phyloP scores from a whole-genome alignment of 2,888 invertebrate species.

The Temnothorax unifasciatus region DNA sequence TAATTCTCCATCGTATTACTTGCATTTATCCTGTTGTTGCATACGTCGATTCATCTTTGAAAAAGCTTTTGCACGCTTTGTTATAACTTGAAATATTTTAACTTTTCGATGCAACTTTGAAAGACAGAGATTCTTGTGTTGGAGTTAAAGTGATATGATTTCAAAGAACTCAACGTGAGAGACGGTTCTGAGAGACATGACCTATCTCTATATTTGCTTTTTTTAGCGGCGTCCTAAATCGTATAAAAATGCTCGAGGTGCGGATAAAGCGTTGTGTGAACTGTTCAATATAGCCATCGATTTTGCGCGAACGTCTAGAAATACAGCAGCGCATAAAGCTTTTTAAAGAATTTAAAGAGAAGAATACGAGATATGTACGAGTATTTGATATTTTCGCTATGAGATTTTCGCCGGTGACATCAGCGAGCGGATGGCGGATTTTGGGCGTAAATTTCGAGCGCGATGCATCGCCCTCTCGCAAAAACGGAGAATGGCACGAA shows the following conservation, averaged over 20 bases:
- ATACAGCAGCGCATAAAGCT: background rate
- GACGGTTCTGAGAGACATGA: background rate
- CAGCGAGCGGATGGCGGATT: constrained; percentile 23
- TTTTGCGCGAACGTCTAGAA: constrained; percentile 11
- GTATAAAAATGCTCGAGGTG: background rate
- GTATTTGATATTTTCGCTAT: constrained; percentile 37
- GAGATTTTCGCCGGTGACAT: constrained; percentile 36
- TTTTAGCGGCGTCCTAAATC: background rate
- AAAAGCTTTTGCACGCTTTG: background rate
- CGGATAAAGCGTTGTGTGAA: constrained; percentile 8
- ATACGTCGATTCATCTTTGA: background rate
- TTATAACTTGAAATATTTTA: background rate
- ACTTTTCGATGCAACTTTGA: background rate
- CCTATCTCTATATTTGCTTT: background rate
- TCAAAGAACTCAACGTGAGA: background rate
- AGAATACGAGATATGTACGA: background rate
- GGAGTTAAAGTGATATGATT: constrained; percentile 2
- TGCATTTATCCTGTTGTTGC: background rate
- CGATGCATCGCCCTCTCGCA: constrained; percentile 34
- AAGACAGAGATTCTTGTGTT: background rate
- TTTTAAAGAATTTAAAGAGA: background rate
- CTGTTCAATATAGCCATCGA: constrained; percentile 4
- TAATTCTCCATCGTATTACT: background rate
- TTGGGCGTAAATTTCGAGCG: constrained; percentile 38
- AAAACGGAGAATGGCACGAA: constrained; percentile 48